Evolutionary conservation across 2,113 vertebrate species (phyloP).

Genomic region (Gasterosteus nipponicus): DNA sequence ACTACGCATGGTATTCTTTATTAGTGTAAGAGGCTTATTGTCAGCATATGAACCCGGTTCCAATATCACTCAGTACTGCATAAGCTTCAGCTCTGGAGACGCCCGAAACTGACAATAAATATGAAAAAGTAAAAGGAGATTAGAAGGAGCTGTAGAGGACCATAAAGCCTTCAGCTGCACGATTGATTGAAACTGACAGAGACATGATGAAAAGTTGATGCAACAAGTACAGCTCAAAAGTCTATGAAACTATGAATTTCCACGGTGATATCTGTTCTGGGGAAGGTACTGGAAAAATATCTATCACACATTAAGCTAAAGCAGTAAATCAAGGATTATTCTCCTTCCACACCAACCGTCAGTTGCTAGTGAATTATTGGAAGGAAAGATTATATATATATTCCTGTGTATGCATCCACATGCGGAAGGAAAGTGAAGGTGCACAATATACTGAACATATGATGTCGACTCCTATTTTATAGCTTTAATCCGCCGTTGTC

Average conservation of each 20-base stretch:
- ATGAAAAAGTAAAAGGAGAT: conserved; percentile 60
- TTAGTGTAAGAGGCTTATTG: conserved; percentile 77
- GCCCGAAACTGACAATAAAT: conserved; percentile 55
- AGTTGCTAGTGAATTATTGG: conserved; percentile 28
- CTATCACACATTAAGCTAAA: conserved; percentile 6
- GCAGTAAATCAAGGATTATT: conserved; percentile 24
- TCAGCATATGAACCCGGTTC: conserved; percentile 66
- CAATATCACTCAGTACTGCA: conserved; percentile 51
- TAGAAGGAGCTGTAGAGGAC: conserved; percentile 48
- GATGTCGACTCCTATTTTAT: conserved; percentile 11
- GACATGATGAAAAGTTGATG: conserved; percentile 47
- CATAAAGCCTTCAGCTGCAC: conserved; percentile 19
- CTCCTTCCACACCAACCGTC: conserved; percentile 1
- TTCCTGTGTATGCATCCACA: not conserved
- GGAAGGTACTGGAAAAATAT: conserved; percentile 6
- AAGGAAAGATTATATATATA: conserved; percentile 14
- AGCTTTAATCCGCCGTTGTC: conserved; percentile 1
- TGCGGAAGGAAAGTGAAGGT: conserved; percentile 14
- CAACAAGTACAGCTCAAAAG: conserved; percentile 49
- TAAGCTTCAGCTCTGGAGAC: conserved; percentile 53
- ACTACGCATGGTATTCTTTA: conserved; percentile 61
- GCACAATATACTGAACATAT: conserved; percentile 26
- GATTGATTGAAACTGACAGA: conserved; percentile 38
- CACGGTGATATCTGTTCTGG: conserved; percentile 18
- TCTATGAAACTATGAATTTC: conserved; percentile 15